Percentiles rank a stretch among this genome's conserved stretches.
phyloP scores from a whole-genome alignment of 1,140 invertebrate genomes.

The Lordiphosa collinella region DNA sequence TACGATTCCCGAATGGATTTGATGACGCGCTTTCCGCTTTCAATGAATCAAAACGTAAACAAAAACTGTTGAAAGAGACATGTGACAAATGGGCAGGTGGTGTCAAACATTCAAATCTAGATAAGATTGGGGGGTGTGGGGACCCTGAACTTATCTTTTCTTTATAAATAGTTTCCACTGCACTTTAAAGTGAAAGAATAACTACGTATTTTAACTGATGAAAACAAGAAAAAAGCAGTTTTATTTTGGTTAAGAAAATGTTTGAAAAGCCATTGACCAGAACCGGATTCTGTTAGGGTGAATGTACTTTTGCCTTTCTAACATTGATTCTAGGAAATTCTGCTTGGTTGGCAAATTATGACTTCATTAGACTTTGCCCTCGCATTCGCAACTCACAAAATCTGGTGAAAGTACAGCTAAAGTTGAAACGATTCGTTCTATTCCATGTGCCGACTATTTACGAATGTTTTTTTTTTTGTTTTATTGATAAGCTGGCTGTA shows the following conservation, averaged over 20 bases:
- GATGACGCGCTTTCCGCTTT: not conserved
- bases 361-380: not conserved
- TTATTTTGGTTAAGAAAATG: not conserved
- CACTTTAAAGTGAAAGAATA: conserved; percentile 5
- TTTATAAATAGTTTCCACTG: not conserved
- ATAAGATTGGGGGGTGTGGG: not conserved
- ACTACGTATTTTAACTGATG: not conserved
- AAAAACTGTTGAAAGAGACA: not conserved
- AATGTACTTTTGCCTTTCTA: no score
- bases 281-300: no score
- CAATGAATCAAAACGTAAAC: conserved; percentile 11
- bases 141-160: conserved; percentile 1
- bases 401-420: conserved; percentile 5
- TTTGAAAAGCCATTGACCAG: not conserved
- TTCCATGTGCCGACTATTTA: no score
- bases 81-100: not conserved
- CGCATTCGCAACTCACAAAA: not conserved
- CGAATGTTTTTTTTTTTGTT: no score
- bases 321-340: no score
- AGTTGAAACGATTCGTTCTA: not conserved
- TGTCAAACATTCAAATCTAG: not conserved
- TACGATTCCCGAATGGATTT: not conserved
- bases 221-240: not conserved
- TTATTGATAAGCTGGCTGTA: no score
- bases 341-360: not conserved